Evolutionary conservation across 2,113 vertebrate genomes (phyloP).

Genomic region (Tragelaphus scriptus): DNA sequence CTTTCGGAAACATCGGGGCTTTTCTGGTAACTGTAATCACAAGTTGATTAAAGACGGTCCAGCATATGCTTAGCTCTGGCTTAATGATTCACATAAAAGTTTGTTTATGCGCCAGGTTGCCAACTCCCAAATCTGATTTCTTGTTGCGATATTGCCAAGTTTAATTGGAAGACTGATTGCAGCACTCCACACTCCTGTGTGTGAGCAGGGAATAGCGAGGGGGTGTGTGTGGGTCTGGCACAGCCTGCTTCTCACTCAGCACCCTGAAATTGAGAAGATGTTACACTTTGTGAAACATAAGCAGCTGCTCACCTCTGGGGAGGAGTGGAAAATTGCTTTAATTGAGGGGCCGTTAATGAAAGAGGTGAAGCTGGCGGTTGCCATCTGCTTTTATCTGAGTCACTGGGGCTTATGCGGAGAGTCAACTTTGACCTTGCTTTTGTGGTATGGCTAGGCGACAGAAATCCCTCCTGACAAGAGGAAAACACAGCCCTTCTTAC

Average conservation of each 20-base stretch:
- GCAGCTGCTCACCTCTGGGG: slow-evolving; percentile 46
- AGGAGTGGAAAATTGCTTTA: slow-evolving; percentile 66
- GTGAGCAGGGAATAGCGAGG: slow-evolving; percentile 23
- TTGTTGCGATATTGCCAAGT: slow-evolving; percentile 64
- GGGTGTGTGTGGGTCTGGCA: slow-evolving; percentile 40
- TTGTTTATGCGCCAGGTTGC: slow-evolving; percentile 58
- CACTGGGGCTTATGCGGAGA: background rate
- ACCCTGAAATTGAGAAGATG: slow-evolving; percentile 70
- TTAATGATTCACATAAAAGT: slow-evolving; percentile 77
- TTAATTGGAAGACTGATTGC: slow-evolving; percentile 70
- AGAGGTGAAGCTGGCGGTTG: slow-evolving; percentile 49
- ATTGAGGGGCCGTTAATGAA: slow-evolving; percentile 70
- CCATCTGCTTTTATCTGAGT: slow-evolving; percentile 47
- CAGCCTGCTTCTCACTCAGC: slow-evolving; percentile 55
- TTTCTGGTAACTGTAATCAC: slow-evolving; percentile 62
- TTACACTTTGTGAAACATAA: slow-evolving; percentile 55
- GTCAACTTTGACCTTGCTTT: slow-evolving; percentile 59
- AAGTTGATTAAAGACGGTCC: slow-evolving; percentile 70
- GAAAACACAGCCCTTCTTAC: background rate
- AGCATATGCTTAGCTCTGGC: slow-evolving; percentile 57
- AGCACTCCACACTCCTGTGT: slow-evolving; percentile 5
- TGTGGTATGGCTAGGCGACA: background rate
- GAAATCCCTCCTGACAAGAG: background rate
- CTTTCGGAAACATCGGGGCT: slow-evolving; percentile 33
- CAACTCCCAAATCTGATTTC: slow-evolving; percentile 69